Percentiles rank a stretch among this genome's conserved stretches.
Conservation (phyloP, 2,113 vertebrate genomes). For the Anseranas semipalmata region DNA sequence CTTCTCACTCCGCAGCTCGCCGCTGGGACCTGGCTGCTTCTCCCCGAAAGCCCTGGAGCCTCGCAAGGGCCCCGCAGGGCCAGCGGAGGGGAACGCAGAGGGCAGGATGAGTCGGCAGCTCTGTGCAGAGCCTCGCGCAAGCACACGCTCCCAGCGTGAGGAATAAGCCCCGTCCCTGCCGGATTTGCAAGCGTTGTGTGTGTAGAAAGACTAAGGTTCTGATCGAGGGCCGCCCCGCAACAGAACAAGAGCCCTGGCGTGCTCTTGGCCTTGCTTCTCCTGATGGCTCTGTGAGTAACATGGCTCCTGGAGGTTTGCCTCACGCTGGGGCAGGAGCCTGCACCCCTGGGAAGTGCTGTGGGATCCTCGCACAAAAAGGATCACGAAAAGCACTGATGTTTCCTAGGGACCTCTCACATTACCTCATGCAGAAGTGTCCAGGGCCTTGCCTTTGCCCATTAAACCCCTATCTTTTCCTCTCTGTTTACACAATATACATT, state of each 20-base stretch:
- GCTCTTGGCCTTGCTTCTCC: neutral
- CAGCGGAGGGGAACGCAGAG: neutral
- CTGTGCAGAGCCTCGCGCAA: neutral
- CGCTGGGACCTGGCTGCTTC: neutral
- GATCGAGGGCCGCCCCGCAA: neutral
- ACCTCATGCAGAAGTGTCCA: neutral
- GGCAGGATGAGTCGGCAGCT: neutral
- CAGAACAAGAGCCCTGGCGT: neutral
- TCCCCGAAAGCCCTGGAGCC: neutral
- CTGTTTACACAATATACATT: neutral
- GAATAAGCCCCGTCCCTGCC: neutral
- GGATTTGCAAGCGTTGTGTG: accelerated
- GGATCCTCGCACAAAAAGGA: neutral
- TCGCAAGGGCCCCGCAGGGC: neutral
- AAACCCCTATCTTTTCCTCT: neutral
- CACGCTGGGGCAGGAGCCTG: neutral
- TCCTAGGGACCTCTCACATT: neutral
- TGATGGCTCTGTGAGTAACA: neutral
- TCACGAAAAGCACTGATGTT: neutral
- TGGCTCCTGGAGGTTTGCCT: neutral
- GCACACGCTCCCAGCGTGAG: accelerated
- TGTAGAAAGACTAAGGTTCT: neutral
- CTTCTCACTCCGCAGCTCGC: neutral
- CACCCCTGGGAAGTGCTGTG: neutral
- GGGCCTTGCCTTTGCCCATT: neutral